A percentile compares a stretch with the other conserved stretches of the same genome.
phyloP scores from a whole-genome alignment of 2,113 vertebrate species.

The Microcebus ravelobensis region DNA sequence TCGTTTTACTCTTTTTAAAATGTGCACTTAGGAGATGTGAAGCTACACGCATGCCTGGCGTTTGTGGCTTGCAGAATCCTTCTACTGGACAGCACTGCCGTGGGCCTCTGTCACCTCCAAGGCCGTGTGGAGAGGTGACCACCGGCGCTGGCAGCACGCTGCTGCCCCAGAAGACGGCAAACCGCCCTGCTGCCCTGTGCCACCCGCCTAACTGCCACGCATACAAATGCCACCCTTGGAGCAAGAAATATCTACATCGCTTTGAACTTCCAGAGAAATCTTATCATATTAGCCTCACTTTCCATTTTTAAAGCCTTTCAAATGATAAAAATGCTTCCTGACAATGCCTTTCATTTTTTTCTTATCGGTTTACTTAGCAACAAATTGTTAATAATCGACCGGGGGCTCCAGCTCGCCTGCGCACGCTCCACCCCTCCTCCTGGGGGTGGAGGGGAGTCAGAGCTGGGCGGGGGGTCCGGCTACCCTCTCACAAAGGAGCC shows the following conservation, averaged over 20 bases:
- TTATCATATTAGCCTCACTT: slow-evolving; percentile 53
- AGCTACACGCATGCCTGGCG: accelerated
- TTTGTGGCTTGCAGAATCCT: not conserved
- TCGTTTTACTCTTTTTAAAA: not conserved
- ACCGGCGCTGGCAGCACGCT: not conserved
- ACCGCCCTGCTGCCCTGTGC: accelerated
- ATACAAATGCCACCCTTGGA: not conserved
- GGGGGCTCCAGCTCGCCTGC: not conserved
- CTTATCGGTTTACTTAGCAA: slow-evolving; percentile 77
- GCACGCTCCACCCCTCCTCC: slow-evolving; percentile 44
- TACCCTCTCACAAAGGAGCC: not conserved
- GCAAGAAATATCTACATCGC: slow-evolving; percentile 49
- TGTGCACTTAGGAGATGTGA: not conserved
- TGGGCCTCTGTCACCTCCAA: not conserved
- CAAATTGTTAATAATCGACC: slow-evolving; percentile 77
- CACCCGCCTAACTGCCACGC: slow-evolving; percentile 40
- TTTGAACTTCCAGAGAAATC: slow-evolving; percentile 65
- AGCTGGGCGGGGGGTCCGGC: not conserved
- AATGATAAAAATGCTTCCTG: slow-evolving; percentile 78
- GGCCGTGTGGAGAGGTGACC: not conserved
- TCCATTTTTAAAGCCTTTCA: slow-evolving; percentile 71
- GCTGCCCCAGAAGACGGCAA: not conserved
- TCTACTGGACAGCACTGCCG: accelerated
- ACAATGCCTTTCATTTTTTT: slow-evolving; percentile 79
- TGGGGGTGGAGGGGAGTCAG: slow-evolving; percentile 20